A percentile compares a stretch with the other conserved stretches of the same genome.
phyloP scores from a whole-genome alignment of 2,888 invertebrate genomes.

The Coleophora deauratella region DNA sequence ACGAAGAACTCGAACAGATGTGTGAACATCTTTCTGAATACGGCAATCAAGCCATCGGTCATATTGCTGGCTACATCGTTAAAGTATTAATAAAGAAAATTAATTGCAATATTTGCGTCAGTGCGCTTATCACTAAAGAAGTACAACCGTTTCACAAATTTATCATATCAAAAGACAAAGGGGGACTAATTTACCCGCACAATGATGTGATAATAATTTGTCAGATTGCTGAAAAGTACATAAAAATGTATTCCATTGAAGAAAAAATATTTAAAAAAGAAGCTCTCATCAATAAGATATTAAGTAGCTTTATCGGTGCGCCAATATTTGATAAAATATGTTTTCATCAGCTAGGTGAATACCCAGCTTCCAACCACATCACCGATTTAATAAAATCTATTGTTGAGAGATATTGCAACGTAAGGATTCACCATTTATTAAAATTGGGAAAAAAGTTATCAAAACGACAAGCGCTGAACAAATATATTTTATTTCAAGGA shows the following conservation, averaged over 20 bases:
- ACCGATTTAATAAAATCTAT: too few relatives aligned
- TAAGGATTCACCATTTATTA: too few relatives aligned
- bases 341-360: too few relatives aligned
- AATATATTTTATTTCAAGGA: too few relatives aligned
- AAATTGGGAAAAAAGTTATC: too few relatives aligned
- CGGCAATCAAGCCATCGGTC: not conserved
- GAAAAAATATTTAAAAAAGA: not conserved
- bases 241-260: not conserved
- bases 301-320: not conserved
- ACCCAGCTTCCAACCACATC: too few relatives aligned
- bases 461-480: too few relatives aligned
- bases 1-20: constrained; percentile 1
- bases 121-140: not conserved
- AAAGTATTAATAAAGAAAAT: not conserved
- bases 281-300: not conserved
- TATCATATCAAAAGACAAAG: too few relatives aligned
- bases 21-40: not conserved
- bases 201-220: not conserved
- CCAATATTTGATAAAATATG: too few relatives aligned
- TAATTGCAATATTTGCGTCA: not conserved
- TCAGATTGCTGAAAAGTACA: not conserved
- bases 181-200: not conserved
- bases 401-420: too few relatives aligned
- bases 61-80: not conserved
- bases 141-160: not conserved